Evolutionary conservation across 2,888 invertebrate species (phyloP).

Genomic region (Tribolium freemani): DNA sequence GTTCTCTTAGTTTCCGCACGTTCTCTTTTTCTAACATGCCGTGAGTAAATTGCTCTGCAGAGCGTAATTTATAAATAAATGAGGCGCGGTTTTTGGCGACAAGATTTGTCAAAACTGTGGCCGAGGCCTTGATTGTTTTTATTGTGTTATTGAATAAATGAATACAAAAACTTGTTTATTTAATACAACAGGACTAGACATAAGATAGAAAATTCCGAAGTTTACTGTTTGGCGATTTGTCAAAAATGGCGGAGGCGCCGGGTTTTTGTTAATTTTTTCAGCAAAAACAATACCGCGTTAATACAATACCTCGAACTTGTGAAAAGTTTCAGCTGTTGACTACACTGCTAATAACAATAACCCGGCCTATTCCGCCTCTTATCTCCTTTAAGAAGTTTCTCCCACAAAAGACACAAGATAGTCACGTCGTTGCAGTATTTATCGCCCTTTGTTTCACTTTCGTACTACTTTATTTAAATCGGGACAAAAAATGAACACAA

Average conservation of each 20-base stretch:
- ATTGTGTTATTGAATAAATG: too few species aligned
- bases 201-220: too few species aligned
- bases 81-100: not conserved
- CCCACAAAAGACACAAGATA: not conserved
- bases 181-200: too few species aligned
- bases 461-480: too few species aligned
- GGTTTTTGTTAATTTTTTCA: not conserved
- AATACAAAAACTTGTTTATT: too few species aligned
- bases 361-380: not conserved
- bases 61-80: not conserved
- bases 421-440: constrained; percentile 9
- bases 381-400: constrained; percentile 1
- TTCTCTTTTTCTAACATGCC: not conserved
- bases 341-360: constrained; percentile 3
- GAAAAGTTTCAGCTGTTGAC: not conserved
- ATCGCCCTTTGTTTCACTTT: constrained; percentile 10
- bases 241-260: not conserved
- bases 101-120: too few species aligned
- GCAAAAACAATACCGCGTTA: not conserved
- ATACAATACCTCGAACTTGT: not conserved
- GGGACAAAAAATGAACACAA: too few species aligned
- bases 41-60: not conserved
- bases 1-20: not conserved
- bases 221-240: too few species aligned
- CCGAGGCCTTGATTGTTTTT: too few species aligned